These are phyloP conservation scores for Pasiphila rectangulata DNA, from an alignment of 2,888 invertebrate genomes.

Conservation along the genomic window DNA sequence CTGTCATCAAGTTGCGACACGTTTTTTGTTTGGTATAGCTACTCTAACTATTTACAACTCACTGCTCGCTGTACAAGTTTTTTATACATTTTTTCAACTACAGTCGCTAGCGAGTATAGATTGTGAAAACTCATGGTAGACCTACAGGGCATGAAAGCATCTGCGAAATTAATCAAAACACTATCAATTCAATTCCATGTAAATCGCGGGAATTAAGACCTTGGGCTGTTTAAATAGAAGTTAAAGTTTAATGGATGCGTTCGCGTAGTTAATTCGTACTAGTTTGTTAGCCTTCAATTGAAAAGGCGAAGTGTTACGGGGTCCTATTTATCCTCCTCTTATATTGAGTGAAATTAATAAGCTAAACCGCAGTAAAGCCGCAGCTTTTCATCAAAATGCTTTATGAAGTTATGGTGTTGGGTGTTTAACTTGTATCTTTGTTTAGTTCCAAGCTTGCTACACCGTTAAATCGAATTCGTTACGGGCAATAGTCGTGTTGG, in stretches of 20 bases:
- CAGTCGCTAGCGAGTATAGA: too few relatives aligned
- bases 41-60: too few relatives aligned
- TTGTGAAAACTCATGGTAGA: too few relatives aligned
- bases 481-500: not conserved
- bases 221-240: constrained; percentile 1
- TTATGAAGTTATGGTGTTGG: not conserved
- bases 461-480: constrained; percentile 8
- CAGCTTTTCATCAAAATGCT: constrained; percentile 2
- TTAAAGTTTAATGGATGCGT: not conserved
- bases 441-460: constrained; percentile 3
- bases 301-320: not conserved
- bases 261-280: constrained; percentile 1
- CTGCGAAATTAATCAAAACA: constrained; percentile 22
- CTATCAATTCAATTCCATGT: not conserved
- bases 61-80: too few relatives aligned
- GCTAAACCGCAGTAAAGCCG: constrained; percentile 2
- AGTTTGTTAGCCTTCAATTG: constrained; percentile 4
- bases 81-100: too few relatives aligned
- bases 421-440: constrained; percentile 5
- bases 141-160: constrained; percentile 15
- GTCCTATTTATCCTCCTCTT: not conserved
- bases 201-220: not conserved
- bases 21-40: too few relatives aligned
- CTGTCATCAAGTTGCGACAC: too few relatives aligned
- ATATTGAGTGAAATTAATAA: constrained; percentile 6